These are phyloP conservation scores for Peromyscus polionotus DNA, from an alignment of 2,113 vertebrate genomes.

Conservation along the genomic window DNA sequence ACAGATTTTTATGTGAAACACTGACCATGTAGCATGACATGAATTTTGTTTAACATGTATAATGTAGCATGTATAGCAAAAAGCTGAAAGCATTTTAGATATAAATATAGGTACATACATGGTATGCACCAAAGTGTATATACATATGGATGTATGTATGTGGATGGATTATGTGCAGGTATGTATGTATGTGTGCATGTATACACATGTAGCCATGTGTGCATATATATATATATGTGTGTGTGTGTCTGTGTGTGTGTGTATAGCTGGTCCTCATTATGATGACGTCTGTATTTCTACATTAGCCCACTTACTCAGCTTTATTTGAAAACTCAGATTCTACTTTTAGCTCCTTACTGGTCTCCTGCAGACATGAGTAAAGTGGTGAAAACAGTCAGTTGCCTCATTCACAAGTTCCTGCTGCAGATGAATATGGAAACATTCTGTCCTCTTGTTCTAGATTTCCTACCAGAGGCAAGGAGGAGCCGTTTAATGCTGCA, in stretches of 20 bases:
- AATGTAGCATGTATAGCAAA: neutral
- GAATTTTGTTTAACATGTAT: neutral
- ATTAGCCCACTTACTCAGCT: neutral
- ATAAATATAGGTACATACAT: neutral
- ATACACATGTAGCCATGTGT: too few relatives aligned
- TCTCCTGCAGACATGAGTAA: neutral
- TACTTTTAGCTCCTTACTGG: fast-evolving
- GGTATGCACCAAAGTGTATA: neutral
- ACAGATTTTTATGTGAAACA: conserved; percentile 18
- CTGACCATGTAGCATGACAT: neutral
- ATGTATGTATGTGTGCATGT: neutral
- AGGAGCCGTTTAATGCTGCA: neutral
- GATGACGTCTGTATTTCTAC: neutral
- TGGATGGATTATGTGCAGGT: neutral
- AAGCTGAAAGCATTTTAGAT: neutral
- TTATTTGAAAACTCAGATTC: neutral
- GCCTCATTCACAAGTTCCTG: neutral
- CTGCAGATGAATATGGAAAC: neutral
- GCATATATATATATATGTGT: too few relatives aligned
- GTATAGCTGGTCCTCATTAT: neutral
- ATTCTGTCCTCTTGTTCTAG: neutral
- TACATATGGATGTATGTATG: neutral
- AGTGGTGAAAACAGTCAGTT: neutral
- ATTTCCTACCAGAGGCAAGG: neutral
- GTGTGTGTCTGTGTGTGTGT: neutral